Conservation (phyloP, 2,113 vertebrate species). For the Alces alces region DNA sequence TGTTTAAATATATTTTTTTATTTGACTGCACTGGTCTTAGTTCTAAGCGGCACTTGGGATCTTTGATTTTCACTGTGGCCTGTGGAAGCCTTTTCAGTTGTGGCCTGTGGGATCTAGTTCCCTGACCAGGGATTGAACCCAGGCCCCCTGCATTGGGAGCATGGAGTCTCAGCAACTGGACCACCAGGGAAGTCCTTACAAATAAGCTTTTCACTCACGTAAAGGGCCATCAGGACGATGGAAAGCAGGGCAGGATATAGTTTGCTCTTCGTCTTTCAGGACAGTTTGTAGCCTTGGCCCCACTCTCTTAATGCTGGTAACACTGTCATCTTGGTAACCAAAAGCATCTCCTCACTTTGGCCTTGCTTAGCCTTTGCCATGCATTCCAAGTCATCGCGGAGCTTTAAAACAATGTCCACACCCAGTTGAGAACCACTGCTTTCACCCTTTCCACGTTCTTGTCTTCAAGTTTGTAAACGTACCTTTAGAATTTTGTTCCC, state of each 20-base stretch:
- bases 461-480: background rate
- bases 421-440: background rate
- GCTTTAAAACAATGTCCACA: background rate
- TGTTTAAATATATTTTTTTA: background rate
- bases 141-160: background rate
- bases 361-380: background rate
- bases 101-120: background rate
- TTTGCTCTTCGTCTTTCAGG: background rate
- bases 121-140: background rate
- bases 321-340: fast-evolving
- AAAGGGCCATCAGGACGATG: background rate
- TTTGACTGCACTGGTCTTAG: background rate
- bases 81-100: background rate
- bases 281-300: fast-evolving
- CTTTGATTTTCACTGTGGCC: background rate
- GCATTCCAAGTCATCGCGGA: background rate
- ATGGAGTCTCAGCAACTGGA: background rate
- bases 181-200: background rate
- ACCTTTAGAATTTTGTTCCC: background rate
- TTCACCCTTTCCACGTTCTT: background rate
- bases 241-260: background rate
- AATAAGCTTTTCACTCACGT: background rate
- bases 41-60: background rate
- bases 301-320: no score
- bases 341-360: background rate